Evolutionary conservation across 2,888 invertebrate genomes (phyloP), one percentile per base, ranked within the genome.

Genomic region (Tetranychus truncatus): DNA sequence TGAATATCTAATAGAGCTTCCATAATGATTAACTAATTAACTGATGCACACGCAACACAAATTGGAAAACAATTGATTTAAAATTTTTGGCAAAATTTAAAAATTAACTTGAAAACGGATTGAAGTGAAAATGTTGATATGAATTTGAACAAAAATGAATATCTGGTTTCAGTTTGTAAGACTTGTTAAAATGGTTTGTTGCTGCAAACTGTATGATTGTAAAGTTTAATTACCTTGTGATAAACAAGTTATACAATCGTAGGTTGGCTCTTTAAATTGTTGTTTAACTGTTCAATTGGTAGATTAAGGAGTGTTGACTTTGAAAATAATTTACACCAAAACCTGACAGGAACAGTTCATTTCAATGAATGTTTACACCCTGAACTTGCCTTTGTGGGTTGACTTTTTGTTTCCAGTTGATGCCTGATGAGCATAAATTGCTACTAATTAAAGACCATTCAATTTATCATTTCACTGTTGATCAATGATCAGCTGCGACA

Each of bases 1-100:
- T 91, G 91, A 73, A 91, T 89, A 82, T 91, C 91, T 78, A 88
- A 88, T 91, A 91, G 91, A 80, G 89, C 88, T 82, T 91, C 91
- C 91, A 91, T 91, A 79, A 15, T 71, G 24, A 21, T 34, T 34
- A 34, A 34, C 34, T 34, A 34, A 34, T 34, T 34, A 34, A 34
- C 7, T 24, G 45, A 18, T 24, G 1, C 24, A 34, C 15, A 11
- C 34, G n/a, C 8, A 72, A 66, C 66, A 66, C 66, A 66, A 34
- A 34, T 34, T 34, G 3, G 3, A 34, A 34, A 34, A 34, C 3
- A 0, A 34, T 34, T 34, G 34, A 34, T 34, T 20, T 11, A 11
- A 11, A 11, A 66, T 15, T 66, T 24, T 34, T 20, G 20, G 66
- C 7, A 66, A 7, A 18, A 11, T 66, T 15, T 20, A 66, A 66